Evolutionary conservation across 2,113 vertebrate species (phyloP).

Genomic region (Oreocharis arfaki): DNA sequence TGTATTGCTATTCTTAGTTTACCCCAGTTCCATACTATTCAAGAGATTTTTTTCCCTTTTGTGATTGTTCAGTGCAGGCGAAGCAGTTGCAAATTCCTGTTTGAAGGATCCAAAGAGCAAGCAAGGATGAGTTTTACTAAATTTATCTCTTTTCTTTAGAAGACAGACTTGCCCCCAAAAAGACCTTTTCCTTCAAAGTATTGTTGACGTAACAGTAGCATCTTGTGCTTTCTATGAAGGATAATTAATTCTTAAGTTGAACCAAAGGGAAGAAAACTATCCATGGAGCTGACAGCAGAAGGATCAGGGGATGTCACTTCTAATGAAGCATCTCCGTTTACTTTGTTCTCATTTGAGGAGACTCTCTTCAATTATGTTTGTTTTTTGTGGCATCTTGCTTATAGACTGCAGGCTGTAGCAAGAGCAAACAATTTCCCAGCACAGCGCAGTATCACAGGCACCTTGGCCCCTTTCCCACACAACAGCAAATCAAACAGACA

Average conservation of each 20-base stretch:
- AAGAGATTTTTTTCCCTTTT: background rate
- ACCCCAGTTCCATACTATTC: background rate
- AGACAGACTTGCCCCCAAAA: background rate
- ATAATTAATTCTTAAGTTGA: background rate
- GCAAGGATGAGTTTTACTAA: background rate
- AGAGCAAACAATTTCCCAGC: background rate
- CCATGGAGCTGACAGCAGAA: background rate
- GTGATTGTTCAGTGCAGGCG: background rate
- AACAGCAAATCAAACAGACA: background rate
- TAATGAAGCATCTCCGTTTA: background rate
- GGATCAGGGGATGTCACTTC: background rate
- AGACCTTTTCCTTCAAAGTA: background rate
- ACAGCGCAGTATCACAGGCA: background rate
- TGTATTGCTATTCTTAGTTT: background rate
- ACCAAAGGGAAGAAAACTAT: background rate
- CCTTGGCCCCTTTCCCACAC: background rate
- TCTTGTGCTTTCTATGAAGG: background rate
- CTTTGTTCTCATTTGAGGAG: background rate
- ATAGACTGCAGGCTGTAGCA: background rate
- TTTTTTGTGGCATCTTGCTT: background rate
- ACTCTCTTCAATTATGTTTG: background rate
- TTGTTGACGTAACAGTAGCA: background rate
- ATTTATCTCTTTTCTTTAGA: background rate
- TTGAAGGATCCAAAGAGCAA: background rate
- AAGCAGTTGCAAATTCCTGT: background rate